phyloP scores from a whole-genome alignment of 2,888 invertebrate species.

The Drosophila barbarae region DNA sequence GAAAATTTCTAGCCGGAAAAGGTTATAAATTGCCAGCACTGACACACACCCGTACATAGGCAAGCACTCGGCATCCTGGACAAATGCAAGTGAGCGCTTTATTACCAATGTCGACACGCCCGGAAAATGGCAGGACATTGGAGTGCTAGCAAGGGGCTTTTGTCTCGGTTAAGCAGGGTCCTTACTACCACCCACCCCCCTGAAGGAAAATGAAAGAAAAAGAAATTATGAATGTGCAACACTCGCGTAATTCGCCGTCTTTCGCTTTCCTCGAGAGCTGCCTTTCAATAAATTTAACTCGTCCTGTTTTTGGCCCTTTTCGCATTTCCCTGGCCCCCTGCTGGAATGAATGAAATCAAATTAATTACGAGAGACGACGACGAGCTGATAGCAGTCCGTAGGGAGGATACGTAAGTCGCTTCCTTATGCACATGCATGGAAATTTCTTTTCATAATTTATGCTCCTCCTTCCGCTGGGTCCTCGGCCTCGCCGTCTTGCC shows the following conservation, averaged over 20 bases:
- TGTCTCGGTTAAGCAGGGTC: slow-evolving; percentile 16
- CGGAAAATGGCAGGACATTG: slow-evolving; percentile 28
- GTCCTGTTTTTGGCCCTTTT: slow-evolving; percentile 28
- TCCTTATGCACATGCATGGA: slow-evolving; percentile 67
- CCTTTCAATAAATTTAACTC: slow-evolving; percentile 63
- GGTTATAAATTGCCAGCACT: not conserved
- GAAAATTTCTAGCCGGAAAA: not conserved
- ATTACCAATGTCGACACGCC: slow-evolving; percentile 69
- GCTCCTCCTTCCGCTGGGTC: slow-evolving; percentile 34
- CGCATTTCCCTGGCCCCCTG: slow-evolving; percentile 56
- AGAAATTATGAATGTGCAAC: slow-evolving; percentile 54
- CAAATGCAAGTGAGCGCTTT: slow-evolving; percentile 66
- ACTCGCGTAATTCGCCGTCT: slow-evolving; percentile 30
- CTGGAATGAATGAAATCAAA: slow-evolving; percentile 68
- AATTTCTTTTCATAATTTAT: slow-evolving; percentile 72
- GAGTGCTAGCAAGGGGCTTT: slow-evolving; percentile 12
- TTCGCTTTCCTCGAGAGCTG: slow-evolving; percentile 9
- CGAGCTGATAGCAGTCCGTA: slow-evolving; percentile 30
- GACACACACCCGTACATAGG: slow-evolving; percentile 2
- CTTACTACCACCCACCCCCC: not conserved
- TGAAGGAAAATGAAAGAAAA: slow-evolving; percentile 11
- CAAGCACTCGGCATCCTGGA: slow-evolving; percentile 25
- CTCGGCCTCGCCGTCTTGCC: slow-evolving; percentile 18
- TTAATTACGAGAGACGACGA: slow-evolving; percentile 57
- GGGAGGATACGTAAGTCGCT: slow-evolving; percentile 32